A percentile compares a stretch with the other conserved stretches of the same genome.
phyloP scores from a whole-genome alignment of 2,113 vertebrate genomes.

The Macroglossus sobrinus region DNA sequence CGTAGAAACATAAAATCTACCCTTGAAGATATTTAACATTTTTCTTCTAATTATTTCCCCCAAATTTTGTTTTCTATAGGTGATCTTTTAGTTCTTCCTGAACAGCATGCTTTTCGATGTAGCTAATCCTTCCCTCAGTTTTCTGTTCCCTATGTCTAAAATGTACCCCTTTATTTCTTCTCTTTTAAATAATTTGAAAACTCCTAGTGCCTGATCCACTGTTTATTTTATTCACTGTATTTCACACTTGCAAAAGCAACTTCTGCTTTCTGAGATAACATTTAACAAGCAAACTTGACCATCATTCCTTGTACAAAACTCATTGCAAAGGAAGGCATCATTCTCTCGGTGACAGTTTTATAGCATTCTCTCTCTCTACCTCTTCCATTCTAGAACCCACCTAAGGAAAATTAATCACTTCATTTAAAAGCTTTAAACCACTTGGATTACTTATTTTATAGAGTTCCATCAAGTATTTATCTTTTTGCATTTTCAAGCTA shows the following conservation, averaged over 20 bases:
- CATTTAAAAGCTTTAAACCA: slow-evolving; percentile 41
- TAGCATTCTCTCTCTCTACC: not conserved
- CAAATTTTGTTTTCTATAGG: not conserved
- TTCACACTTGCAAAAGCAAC: not conserved
- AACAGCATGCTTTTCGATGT: not conserved
- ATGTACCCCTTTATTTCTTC: not conserved
- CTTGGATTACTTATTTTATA: not conserved
- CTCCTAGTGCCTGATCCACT: not conserved
- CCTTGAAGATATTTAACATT: not conserved
- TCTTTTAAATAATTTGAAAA: not conserved
- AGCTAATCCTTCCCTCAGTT: not conserved
- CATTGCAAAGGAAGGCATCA: slow-evolving; percentile 6
- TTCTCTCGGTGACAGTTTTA: slow-evolving; percentile 4
- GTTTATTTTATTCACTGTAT: not conserved
- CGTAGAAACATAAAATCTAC: not conserved
- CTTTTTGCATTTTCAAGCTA: slow-evolving; percentile 4
- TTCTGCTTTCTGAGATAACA: not conserved
- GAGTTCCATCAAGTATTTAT: not conserved
- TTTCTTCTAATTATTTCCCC: not conserved
- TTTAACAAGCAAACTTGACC: slow-evolving; percentile 21
- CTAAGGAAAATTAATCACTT: not conserved
- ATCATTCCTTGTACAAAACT: not conserved
- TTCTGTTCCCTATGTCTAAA: not conserved
- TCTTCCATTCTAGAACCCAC: not conserved
- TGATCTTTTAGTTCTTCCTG: not conserved